These are phyloP conservation scores for Tokudaia tokunoshimensis DNA, from an alignment of 2,797 vertebrate genomes.

Conservation along the genomic window DNA sequence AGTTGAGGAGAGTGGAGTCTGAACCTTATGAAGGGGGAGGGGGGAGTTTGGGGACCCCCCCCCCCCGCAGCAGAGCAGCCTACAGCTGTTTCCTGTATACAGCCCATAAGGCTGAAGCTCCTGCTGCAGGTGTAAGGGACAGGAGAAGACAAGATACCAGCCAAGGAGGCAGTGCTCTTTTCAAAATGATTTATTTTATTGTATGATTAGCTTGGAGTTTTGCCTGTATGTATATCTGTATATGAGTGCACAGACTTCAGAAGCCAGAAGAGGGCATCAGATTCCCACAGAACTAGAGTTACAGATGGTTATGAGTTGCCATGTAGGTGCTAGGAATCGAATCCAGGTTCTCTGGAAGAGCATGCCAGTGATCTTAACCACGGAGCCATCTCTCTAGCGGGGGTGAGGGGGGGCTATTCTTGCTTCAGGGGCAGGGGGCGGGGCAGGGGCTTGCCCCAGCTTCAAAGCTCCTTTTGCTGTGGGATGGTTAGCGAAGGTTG, in stretches of 20 bases:
- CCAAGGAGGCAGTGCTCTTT: neutral
- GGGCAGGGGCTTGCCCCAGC: neutral
- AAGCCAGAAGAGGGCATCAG: neutral
- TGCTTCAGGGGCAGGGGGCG: too few species aligned
- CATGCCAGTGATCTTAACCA: neutral
- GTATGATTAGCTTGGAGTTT: neutral
- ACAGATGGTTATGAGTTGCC: neutral
- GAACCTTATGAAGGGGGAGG: neutral
- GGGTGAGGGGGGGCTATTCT: too few species aligned
- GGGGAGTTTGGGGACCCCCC: neutral
- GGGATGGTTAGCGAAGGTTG: neutral
- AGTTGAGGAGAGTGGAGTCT: neutral
- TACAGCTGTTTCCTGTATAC: neutral
- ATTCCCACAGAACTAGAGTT: neutral
- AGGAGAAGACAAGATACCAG: neutral
- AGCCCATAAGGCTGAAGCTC: neutral
- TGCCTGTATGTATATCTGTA: neutral
- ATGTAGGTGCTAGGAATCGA: neutral
- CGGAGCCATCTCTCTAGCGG: neutral
- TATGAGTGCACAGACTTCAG: too few species aligned
- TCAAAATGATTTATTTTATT: neutral
- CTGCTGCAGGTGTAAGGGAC: neutral
- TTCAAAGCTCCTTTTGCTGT: neutral
- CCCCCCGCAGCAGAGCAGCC: neutral
- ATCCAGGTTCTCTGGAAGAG: neutral